A percentile compares a stretch with the other conserved stretches of the same genome.
phyloP scores from a whole-genome alignment of 1,140 invertebrate species.

The Maconellicoccus hirsutus region DNA sequence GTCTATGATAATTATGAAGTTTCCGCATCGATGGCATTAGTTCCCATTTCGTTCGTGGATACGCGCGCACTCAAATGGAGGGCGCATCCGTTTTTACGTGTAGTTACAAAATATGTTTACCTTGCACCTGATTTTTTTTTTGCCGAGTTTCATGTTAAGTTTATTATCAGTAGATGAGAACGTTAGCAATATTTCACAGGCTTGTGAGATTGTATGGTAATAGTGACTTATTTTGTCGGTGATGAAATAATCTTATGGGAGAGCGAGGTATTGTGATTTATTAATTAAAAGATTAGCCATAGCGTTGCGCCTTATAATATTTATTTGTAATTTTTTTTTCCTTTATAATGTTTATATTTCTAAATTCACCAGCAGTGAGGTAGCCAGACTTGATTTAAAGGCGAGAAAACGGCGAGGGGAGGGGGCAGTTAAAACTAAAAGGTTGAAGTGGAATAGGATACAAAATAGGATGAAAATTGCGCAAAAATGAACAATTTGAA shows the following conservation, averaged over 20 bases:
- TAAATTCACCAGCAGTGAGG: too few species aligned
- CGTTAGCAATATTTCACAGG: not conserved
- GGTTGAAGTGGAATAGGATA: too few species aligned
- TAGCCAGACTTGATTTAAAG: too few species aligned
- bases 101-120: not conserved
- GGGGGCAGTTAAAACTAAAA: too few species aligned
- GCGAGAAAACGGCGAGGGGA: too few species aligned
- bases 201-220: not conserved
- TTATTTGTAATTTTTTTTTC: too few species aligned
- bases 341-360: too few species aligned
- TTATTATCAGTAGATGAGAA: not conserved
- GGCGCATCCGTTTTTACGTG: not conserved
- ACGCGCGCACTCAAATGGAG: not conserved
- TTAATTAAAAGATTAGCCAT: too few species aligned
- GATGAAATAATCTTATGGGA: not conserved
- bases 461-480: too few species aligned
- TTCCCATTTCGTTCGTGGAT: not conserved
- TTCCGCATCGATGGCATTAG: not conserved
- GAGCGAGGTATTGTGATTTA: too few species aligned
- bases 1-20: not conserved
- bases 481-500: too few species aligned
- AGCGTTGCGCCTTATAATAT: too few species aligned
- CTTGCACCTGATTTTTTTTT: slow-evolving; percentile 4
- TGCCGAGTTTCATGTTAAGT: not conserved
- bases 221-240: not conserved